A percentile compares a stretch with the other conserved stretches of the same genome.
phyloP scores from a whole-genome alignment of 2,888 invertebrate species.

The Sthenelais limicola region DNA sequence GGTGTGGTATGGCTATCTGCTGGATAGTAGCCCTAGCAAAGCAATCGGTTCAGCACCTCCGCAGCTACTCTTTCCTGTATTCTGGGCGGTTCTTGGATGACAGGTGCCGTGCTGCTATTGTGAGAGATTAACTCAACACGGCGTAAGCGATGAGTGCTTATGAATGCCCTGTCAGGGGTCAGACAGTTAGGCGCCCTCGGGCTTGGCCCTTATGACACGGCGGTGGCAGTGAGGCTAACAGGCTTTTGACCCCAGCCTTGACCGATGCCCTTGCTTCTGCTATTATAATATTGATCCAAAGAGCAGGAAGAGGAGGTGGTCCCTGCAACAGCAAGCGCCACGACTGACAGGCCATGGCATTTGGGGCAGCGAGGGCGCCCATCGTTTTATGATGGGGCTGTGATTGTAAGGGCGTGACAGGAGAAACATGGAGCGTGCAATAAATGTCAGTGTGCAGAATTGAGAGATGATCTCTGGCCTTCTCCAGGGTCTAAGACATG shows the following conservation, averaged over 20 bases:
- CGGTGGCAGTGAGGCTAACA: constrained; percentile 29
- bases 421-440: not conserved
- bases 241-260: constrained; percentile 21
- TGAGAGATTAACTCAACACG: constrained; percentile 13
- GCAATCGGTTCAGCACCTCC: no score
- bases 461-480: constrained; percentile 24
- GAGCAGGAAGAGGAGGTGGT: not conserved
- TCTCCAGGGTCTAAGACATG: not conserved
- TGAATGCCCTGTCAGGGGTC: constrained; percentile 25
- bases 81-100: no score
- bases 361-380: not conserved
- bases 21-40: no score
- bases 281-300: not conserved
- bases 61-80: no score
- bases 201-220: not conserved
- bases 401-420: constrained; percentile 22
- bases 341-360: not conserved
- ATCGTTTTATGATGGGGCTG: constrained; percentile 12
- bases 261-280: not conserved
- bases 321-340: not conserved
- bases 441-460: constrained; percentile 13
- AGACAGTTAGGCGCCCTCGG: constrained; percentile 1
- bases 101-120: no score
- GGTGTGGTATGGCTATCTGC: no score
- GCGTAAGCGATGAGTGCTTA: constrained; percentile 21